Conservation (phyloP, 1,140 invertebrate genomes). For the Papilio polyxenes region DNA sequence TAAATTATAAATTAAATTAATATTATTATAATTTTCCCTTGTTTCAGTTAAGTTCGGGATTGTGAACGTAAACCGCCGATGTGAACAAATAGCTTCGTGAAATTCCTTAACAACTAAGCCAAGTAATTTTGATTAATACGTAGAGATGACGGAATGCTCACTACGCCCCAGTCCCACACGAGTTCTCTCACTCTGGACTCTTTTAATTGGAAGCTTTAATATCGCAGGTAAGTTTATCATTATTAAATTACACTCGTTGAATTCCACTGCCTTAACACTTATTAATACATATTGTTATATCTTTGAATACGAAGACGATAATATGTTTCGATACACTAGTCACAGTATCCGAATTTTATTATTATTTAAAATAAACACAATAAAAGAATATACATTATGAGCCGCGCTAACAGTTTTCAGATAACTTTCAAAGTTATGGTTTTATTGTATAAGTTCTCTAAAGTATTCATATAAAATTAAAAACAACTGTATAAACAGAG, state of each 20-base stretch:
- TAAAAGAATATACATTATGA: background rate
- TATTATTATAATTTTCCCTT: conserved; percentile 26
- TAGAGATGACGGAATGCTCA: conserved; percentile 58
- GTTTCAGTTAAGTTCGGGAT: conserved; percentile 34
- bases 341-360: too few species aligned
- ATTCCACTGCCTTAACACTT: too few species aligned
- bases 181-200: conserved; percentile 62
- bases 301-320: too few species aligned
- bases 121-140: conserved; percentile 49
- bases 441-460: conserved; percentile 34
- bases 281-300: too few species aligned
- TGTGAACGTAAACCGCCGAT: conserved; percentile 22
- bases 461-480: conserved; percentile 44
- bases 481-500: conserved; percentile 17
- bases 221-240: conserved; percentile 60
- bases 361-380: background rate
- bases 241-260: background rate
- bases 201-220: conserved; percentile 65
- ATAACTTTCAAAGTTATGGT: conserved; percentile 30
- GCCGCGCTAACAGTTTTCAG: conserved; percentile 1
- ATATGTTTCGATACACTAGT: too few species aligned
- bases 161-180: conserved; percentile 51
- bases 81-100: conserved; percentile 24
- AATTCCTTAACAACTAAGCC: conserved; percentile 43
- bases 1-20: conserved; percentile 27